Base-by-base conservation (phyloP, 2,113 vertebrate genomes). In the Taurulus bubalis region DNA sequence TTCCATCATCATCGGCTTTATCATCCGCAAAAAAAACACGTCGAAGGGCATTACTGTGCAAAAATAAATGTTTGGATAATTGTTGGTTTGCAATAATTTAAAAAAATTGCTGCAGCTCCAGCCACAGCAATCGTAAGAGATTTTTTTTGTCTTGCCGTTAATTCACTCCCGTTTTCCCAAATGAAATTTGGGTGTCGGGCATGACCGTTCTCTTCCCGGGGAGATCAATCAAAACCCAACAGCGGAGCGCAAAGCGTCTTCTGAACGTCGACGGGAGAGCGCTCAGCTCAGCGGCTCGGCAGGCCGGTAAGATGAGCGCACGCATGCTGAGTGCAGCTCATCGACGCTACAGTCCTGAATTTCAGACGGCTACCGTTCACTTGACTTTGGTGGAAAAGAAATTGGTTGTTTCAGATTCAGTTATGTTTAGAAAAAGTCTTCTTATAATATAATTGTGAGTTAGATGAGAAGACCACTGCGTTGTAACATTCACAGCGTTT, bases 101-200 rank as follows among this genome's bases (percentile, higher is more conserved):
- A 42, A 42, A 42, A 63, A 74, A 16, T 32, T 3, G 4, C 4
- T 32, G 30, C 30, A 3, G 30, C 30, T 4, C 30, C 30, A 2
- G 2, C 30, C 30, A 32, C 30, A 32, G 30, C 30, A 32, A 32
- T 32, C 30, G 30, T 3, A 32, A 32, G 30, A 4, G 30, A 32
- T 32, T 32, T 32, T 4, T 32, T 32, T 32, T 32, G 2, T 32
- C 30, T n/a, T 12, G 71, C 70, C 34, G n/a, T 85, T 80, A 87
- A 89, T 87, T 83, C 47, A 59, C 73, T 68, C 75, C 47, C 56
- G 55, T 80, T 86, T 66, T 38, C 80, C 73, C 67, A 78, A 77
- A 87, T 88, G 56, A 83, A 87, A 85, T 80, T 62, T 68, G 69
- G 36, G 38, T 77, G 82, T 85, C 84, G 79, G 80, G 45, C 75